Percentiles rank a stretch among this genome's conserved stretches.
Evolutionary conservation across 2,797 vertebrate species (phyloP).

Genomic region (Pipistrellus kuhlii): DNA sequence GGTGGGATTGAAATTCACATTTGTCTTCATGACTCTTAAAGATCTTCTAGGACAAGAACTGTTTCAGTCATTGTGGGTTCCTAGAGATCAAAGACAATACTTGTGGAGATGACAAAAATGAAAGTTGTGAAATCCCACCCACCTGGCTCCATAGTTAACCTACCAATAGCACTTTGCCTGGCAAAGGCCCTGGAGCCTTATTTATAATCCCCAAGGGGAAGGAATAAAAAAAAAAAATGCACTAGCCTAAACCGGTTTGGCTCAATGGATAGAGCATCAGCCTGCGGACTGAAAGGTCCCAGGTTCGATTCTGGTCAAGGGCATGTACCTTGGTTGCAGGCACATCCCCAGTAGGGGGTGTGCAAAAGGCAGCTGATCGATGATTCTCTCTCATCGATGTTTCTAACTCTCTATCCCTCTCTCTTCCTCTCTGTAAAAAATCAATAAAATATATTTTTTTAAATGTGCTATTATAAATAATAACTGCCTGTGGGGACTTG

Average conservation of each 20-base stretch:
- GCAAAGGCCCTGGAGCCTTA: background rate
- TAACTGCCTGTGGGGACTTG: background rate
- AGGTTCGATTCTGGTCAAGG: too few species aligned
- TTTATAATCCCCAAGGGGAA: background rate
- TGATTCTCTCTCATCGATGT: too few species aligned
- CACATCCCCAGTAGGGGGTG: too few species aligned
- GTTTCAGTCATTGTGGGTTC: background rate
- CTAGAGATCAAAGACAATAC: background rate
- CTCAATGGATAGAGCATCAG: too few species aligned
- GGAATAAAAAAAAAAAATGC: background rate
- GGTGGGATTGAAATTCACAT: background rate
- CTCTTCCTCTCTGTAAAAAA: too few species aligned
- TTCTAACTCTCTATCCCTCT: too few species aligned
- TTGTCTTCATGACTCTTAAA: background rate
- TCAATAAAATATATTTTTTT: too few species aligned
- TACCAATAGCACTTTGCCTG: background rate
- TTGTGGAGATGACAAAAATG: background rate
- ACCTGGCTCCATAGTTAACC: background rate
- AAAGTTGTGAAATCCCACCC: background rate
- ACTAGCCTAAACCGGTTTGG: too few species aligned
- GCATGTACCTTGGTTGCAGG: too few species aligned
- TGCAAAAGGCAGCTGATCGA: too few species aligned
- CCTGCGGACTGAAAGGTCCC: too few species aligned
- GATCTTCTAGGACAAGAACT: background rate
- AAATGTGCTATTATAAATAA: constrained; percentile 36